phyloP scores from a whole-genome alignment of 2,113 vertebrate genomes.

The Hippopotamus amphibius region DNA sequence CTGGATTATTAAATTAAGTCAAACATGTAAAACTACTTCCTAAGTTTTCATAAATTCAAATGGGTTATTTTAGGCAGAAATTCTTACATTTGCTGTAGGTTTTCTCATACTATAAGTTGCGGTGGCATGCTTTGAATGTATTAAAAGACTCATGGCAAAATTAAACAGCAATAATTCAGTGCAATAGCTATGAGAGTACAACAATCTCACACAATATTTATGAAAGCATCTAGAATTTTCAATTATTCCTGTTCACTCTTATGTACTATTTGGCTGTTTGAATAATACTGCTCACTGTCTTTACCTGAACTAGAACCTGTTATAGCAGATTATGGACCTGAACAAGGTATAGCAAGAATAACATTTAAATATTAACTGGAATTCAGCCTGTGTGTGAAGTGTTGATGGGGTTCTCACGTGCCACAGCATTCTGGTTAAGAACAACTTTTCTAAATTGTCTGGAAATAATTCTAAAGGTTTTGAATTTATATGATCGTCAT shows the following conservation, averaged over 20 bases:
- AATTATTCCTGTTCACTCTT: constrained; percentile 25
- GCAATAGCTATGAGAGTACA: not conserved
- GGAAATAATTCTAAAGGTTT: not conserved
- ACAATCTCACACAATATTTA: not conserved
- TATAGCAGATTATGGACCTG: too few species aligned
- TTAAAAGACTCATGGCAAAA: not conserved
- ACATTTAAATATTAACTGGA: not conserved
- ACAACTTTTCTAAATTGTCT: not conserved
- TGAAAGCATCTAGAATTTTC: not conserved
- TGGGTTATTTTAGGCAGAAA: not conserved
- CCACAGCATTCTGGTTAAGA: not conserved
- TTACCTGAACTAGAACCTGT: not conserved
- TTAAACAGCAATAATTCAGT: constrained; percentile 29
- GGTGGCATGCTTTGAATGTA: not conserved
- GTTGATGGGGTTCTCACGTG: not conserved
- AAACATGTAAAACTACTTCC: not conserved
- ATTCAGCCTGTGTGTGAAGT: not conserved
- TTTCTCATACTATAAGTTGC: not conserved
- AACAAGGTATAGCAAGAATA: not conserved
- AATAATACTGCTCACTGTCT: not conserved
- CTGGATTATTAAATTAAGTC: not conserved
- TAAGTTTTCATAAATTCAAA: not conserved
- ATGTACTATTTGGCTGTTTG: not conserved
- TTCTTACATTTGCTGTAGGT: not conserved
- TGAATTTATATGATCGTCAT: not conserved